These are phyloP conservation scores for Trissoscelio sp. DNA, from an alignment of 2,888 invertebrate species.

Conservation along the genomic window DNA sequence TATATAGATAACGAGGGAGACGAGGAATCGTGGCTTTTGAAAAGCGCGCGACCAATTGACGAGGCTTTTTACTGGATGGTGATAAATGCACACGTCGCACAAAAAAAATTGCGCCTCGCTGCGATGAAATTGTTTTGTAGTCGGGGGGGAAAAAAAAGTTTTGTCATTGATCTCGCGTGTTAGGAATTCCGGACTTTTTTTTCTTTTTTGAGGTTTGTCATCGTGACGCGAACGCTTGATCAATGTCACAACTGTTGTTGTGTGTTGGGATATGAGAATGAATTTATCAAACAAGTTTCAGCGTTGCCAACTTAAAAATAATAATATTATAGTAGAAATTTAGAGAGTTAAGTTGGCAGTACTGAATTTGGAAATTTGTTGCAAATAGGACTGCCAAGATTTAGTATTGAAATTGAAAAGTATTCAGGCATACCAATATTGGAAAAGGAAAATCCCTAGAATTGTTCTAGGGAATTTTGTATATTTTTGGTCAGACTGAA, in stretches of 20 bases:
- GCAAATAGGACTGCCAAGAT: too few species aligned
- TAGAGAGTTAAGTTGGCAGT: too few species aligned
- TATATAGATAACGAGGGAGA: background rate
- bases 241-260: slow-evolving; percentile 2
- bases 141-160: slow-evolving; percentile 6
- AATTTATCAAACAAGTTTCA: background rate
- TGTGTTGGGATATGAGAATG: background rate
- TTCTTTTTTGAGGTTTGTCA: slow-evolving; percentile 16
- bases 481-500: too few species aligned
- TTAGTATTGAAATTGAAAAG: too few species aligned
- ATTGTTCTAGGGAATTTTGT: too few species aligned
- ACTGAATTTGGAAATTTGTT: too few species aligned
- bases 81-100: slow-evolving; percentile 35
- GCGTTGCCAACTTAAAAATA: too few species aligned
- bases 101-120: slow-evolving; percentile 27
- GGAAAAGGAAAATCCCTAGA: too few species aligned
- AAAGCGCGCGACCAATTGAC: slow-evolving; percentile 37
- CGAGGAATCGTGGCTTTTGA: slow-evolving; percentile 24
- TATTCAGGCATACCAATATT: too few species aligned
- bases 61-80: slow-evolving; percentile 35
- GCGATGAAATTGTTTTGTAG: slow-evolving; percentile 40
- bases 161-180: slow-evolving; percentile 29
- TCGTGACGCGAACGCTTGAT: slow-evolving; percentile 12
- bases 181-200: slow-evolving; percentile 5
- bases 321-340: too few species aligned